phyloP scores from a whole-genome alignment of 2,888 invertebrate genomes.

The Eilema griseolum region DNA sequence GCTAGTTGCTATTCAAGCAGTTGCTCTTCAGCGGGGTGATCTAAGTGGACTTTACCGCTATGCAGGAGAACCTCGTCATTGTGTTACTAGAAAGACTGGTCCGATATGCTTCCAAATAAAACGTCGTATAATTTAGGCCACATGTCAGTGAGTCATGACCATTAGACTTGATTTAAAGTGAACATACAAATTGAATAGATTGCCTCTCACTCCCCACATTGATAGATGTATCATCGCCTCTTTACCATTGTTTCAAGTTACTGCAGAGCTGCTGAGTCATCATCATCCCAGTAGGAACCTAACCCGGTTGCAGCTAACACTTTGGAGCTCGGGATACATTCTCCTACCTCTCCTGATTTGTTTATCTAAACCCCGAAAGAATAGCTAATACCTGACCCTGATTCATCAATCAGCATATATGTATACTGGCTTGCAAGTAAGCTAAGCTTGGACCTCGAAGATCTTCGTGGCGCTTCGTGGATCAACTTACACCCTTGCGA shows the following conservation, averaged over 20 bases:
- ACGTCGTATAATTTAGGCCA: constrained; percentile 39
- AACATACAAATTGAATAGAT: constrained; percentile 41
- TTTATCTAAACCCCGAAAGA: no score
- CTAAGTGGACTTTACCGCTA: no score
- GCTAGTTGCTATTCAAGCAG: no score
- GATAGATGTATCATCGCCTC: constrained; percentile 39
- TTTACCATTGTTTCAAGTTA: constrained; percentile 7
- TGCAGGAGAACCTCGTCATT: constrained; percentile 14
- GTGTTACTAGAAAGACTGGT: constrained; percentile 23
- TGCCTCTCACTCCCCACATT: constrained; percentile 29
- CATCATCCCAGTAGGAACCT: not conserved
- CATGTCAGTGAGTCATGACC: constrained; percentile 38
- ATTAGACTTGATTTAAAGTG: constrained; percentile 27
- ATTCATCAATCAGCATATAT: no score
- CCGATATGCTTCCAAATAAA: constrained; percentile 36
- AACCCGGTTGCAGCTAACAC: not conserved
- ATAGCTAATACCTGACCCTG: no score
- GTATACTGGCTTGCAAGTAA: no score
- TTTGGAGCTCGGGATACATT: no score
- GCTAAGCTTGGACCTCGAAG: no score
- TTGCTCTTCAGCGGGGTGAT: no score
- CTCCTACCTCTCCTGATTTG: no score
- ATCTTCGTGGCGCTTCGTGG: no score
- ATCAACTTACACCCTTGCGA: no score
- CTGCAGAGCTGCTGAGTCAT: not conserved